phyloP scores from a whole-genome alignment of 1,140 invertebrate species.

The Zophobas morio region DNA sequence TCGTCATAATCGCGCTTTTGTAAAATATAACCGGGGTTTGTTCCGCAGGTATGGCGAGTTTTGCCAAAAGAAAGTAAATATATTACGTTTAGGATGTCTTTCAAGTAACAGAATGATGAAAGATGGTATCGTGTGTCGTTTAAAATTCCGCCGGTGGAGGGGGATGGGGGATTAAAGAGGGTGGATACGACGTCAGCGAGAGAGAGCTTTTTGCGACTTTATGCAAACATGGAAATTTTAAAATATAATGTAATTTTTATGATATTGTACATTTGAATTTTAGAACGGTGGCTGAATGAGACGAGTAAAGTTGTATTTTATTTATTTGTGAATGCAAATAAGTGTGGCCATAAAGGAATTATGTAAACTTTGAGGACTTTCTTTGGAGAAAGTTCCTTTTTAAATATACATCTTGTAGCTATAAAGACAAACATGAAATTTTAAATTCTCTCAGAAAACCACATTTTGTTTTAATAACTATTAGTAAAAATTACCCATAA shows the following conservation, averaged over 20 bases:
- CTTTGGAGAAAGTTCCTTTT: neutral
- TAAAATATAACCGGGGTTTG: neutral
- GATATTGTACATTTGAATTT: neutral
- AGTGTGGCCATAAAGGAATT: neutral
- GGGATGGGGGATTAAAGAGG: conserved; percentile 6
- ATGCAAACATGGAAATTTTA: conserved; percentile 13
- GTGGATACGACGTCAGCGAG: conserved; percentile 4
- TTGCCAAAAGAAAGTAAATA: neutral
- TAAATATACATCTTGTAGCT: too few species aligned
- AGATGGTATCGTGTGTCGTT: conserved; percentile 25
- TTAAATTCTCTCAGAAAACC: too few species aligned
- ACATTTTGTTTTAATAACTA: too few species aligned
- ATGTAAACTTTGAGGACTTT: neutral
- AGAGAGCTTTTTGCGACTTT: neutral
- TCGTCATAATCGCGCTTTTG: neutral
- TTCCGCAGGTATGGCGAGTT: neutral
- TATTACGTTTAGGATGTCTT: conserved; percentile 7
- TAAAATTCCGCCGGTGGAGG: conserved; percentile 1
- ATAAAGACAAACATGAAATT: too few species aligned
- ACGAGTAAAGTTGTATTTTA: neutral
- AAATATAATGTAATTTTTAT: conserved; percentile 5
- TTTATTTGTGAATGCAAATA: too few species aligned
- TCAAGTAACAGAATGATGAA: conserved; percentile 19
- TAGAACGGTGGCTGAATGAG: neutral
- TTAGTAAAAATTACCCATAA: too few species aligned